Percentiles rank a stretch among this genome's conserved stretches.
These are phyloP conservation scores for Phyllotis vaccarum DNA, from an alignment of 2,797 vertebrate species.

Conservation along the genomic window DNA sequence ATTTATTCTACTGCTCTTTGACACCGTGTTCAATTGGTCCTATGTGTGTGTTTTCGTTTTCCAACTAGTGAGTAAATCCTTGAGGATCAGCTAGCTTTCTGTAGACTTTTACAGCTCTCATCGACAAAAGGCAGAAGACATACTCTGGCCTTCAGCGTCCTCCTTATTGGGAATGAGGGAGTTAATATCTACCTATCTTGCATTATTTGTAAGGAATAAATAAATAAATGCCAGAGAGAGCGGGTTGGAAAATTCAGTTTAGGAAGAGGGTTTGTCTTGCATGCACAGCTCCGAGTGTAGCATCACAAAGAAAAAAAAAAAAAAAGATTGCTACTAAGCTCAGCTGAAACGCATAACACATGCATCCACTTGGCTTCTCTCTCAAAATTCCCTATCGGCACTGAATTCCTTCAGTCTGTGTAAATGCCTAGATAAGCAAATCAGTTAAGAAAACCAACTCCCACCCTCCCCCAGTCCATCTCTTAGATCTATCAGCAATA, in stretches of 20 bases:
- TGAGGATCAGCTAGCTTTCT: not conserved
- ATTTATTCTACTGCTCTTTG: constrained; percentile 21
- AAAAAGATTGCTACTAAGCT: not conserved
- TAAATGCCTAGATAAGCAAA: not conserved
- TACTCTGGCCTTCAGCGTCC: not conserved
- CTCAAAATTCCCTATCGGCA: not conserved
- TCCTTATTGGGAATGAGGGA: not conserved
- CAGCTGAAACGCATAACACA: not conserved
- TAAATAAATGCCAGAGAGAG: not conserved
- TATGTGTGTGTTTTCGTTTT: constrained; percentile 40
- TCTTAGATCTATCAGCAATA: not conserved
- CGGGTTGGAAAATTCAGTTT: not conserved
- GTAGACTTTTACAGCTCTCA: constrained; percentile 4
- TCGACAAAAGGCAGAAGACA: not conserved
- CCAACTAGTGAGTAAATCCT: constrained; percentile 23
- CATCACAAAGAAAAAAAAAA: not conserved
- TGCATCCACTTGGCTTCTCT: not conserved
- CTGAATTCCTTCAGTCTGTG: not conserved
- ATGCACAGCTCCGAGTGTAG: no score
- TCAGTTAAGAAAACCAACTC: not conserved
- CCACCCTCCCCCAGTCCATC: not conserved
- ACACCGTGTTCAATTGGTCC: not conserved
- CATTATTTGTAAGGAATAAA: not conserved
- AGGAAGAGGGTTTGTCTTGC: not conserved
- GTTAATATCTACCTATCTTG: not conserved